Base-by-base conservation (phyloP, 2,888 invertebrate genomes). In the Nipponacmea schrenckii region DNA sequence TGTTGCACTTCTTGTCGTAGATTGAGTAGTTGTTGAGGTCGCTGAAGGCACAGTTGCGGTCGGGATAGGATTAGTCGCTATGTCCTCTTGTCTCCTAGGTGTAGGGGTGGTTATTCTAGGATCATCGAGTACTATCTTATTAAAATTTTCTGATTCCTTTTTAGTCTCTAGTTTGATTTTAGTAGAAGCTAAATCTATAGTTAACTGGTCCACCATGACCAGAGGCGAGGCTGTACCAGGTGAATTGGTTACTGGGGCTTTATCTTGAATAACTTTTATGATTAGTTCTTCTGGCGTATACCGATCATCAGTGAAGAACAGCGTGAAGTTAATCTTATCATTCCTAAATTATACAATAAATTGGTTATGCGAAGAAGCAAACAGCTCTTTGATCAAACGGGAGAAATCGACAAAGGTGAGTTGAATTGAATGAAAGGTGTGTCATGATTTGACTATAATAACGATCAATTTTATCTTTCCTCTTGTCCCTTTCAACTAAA, bases 181-280 rank as follows among this genome's bases (percentile, higher is more conserved):
- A 0, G 77, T 77, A 26, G 69, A 75, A 68, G 77, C 75, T 14
- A 83, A 64, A 62, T 81, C 80, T 17, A 83, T 71, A 71, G 79
- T 77, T 67, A 83, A 77, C 56, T 79, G 77, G 67, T 81, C 80
- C 14, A 81, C 80, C 12, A 80, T 44, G 14, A 79, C 79, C 20
- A 78, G 62, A 39, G 72, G 73, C 27, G 65, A 26, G 10, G 44
- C 31, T 24, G 48, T 62, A 20, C 7, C 20, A 7, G 44, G 62
- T 24, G 15, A 14, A 31, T 76, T 64, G 2, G 78, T 70, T 46
- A 71, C 75, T 10, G 75, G 71, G 10, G 81, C 82, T 1, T 80
- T 79, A 5, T 75, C 77, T 64, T 82, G 76, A 46, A 84, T 81
- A 1, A 84, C 82, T n/a, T 77, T 74, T 17, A 82, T 66, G 15